Conservation (phyloP, 2,113 vertebrate genomes). For the Eubucco bourcierii region DNA sequence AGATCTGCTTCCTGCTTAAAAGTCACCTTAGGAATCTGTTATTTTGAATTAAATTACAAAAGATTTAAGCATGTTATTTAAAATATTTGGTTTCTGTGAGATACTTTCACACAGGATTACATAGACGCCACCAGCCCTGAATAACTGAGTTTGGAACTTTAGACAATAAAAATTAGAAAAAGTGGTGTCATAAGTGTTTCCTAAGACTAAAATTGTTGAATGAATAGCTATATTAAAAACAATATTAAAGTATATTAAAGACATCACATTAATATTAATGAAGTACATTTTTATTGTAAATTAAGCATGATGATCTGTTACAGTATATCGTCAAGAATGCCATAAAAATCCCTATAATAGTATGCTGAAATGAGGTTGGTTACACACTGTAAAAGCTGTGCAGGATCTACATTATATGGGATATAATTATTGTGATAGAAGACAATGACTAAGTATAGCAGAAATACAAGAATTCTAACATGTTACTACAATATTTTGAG, state of each 20-base stretch:
- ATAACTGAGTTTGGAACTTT: background rate
- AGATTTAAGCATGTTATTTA: background rate
- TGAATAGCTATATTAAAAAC: constrained; percentile 19
- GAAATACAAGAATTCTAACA: background rate
- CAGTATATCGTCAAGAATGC: constrained; percentile 43
- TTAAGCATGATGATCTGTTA: constrained; percentile 35
- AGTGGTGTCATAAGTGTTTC: background rate
- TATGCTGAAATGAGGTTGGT: background rate
- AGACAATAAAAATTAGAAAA: background rate
- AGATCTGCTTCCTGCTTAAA: background rate
- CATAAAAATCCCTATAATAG: constrained; percentile 25
- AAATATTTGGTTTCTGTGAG: background rate
- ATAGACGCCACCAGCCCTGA: background rate
- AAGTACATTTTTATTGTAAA: constrained; percentile 48
- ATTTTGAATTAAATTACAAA: background rate
- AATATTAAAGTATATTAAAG: constrained; percentile 7
- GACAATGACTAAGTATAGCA: constrained; percentile 25
- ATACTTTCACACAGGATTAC: background rate
- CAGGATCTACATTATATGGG: constrained; percentile 10
- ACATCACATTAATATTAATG: constrained; percentile 33
- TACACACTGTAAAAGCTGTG: constrained; percentile 18
- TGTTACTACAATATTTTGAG: background rate
- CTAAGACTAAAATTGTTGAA: background rate
- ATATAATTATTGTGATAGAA: constrained; percentile 31
- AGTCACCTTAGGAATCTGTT: background rate